Evolutionary conservation across 2,888 invertebrate genomes (phyloP), one percentile per base, ranked within the genome.

Genomic region (Athetis lepigone): DNA sequence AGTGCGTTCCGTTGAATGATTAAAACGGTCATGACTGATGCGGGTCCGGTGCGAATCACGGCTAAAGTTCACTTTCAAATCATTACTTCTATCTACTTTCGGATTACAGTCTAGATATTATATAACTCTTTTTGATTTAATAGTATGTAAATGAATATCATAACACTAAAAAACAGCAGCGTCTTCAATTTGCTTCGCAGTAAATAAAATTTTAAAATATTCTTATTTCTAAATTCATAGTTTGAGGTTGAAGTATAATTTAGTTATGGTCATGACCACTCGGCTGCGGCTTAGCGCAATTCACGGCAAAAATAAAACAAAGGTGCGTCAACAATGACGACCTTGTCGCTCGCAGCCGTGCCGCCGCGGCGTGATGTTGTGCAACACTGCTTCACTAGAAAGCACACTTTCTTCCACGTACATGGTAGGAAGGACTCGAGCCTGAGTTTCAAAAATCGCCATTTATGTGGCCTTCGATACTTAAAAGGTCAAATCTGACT

Each of bases 321-420:
- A 88, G 82, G 82, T 66, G 77, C 81, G 82, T 85, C 84, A 85
- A 88, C 84, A 87, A 79, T 73, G 77, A 65, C 83, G 88, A 87
- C 89, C 89, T 89, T 88, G 80, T 57, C 55, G 88, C 77, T 71
- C 54, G 39, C 40, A 18, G 39, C 9, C 11, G 8, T 19, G 52
- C 47, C 45, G 62, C 43, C 43, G 54, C 50, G 58, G 13, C 51
- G 58, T 21, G 39, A 16, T 36, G 57, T 80, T 80, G 81, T 76
- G 81, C 76, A 80, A 78, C 57, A 55, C 80, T 75, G 86, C 71
- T 70, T 75, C 57, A 58, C 75, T 89, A 88, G 91, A 90, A 92
- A 93, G 91, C 83, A 67, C 68, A 85, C 89, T 91, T 92, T 92
- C 90, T 86, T 91, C 73, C 77, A 70, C 73, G 75, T 65, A 62